Percentiles rank a stretch among this genome's conserved stretches.
Conservation (phyloP, 2,797 vertebrate species). For the Tokudaia muenninki region DNA sequence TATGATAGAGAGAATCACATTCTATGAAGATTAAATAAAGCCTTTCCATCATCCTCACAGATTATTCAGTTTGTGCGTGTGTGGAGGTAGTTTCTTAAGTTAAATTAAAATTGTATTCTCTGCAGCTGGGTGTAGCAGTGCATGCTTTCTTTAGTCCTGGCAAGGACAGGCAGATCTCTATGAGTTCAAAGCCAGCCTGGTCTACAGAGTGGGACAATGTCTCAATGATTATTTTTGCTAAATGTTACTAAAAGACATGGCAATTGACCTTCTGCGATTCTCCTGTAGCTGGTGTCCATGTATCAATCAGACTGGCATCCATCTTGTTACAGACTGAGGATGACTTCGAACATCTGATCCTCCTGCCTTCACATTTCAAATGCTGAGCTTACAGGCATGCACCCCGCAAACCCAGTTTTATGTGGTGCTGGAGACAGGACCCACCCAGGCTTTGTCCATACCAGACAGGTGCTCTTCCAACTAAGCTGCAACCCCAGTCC, state of each 20-base stretch:
- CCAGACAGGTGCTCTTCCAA: too few species aligned
- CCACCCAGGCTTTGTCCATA: neutral
- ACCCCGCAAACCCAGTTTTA: neutral
- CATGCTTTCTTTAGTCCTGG: neutral
- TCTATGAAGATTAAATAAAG: neutral
- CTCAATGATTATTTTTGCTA: neutral
- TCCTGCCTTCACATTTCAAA: neutral
- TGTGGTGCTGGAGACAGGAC: neutral
- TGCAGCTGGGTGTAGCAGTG: neutral
- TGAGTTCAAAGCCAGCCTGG: neutral
- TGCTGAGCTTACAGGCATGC: neutral
- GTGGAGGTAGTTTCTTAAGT: slow-evolving; percentile 4
- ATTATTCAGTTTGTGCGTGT: neutral
- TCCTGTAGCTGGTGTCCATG: too few species aligned
- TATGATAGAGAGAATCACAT: neutral
- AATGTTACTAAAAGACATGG: neutral
- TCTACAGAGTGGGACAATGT: neutral
- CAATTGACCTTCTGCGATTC: neutral
- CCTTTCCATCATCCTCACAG: neutral
- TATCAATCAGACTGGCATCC: neutral
- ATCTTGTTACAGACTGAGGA: neutral
- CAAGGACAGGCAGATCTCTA: too few species aligned
- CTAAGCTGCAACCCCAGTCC: neutral
- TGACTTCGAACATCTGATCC: neutral
- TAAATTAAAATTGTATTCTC: neutral